A percentile compares a stretch with the other conserved stretches of the same genome.
These are phyloP conservation scores for Globodera ellingtonae DNA, from an alignment of 1,140 invertebrate genomes.

Conservation along the genomic window DNA sequence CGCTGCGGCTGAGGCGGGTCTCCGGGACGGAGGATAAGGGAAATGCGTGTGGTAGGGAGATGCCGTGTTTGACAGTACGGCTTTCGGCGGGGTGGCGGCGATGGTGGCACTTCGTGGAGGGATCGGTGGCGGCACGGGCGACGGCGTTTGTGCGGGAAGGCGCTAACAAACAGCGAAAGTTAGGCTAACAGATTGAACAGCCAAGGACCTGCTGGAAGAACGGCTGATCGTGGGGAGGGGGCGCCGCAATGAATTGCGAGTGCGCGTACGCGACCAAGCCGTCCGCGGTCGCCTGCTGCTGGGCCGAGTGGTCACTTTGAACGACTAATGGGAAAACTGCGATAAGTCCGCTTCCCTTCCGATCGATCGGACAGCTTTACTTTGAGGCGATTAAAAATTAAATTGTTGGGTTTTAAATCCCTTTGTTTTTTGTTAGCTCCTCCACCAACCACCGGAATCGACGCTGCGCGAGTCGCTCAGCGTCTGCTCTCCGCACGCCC, in stretches of 20 bases:
- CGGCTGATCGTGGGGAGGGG: neutral
- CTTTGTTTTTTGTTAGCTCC: neutral
- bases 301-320: constrained; percentile 64
- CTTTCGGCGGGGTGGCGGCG: neutral
- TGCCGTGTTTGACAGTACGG: constrained; percentile 5
- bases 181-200: neutral
- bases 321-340: constrained; percentile 51
- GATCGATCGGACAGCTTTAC: too few species aligned
- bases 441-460: constrained; percentile 59
- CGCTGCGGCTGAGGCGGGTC: neutral
- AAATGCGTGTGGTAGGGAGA: neutral
- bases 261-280: constrained; percentile 22
- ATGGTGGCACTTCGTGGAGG: constrained; percentile 49
- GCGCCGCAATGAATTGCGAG: neutral
- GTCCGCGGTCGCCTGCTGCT: constrained; percentile 36
- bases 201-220: neutral
- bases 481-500: constrained; percentile 41
- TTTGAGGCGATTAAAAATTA: too few species aligned
- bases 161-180: neutral
- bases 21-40: constrained; percentile 14
- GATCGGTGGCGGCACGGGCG: constrained; percentile 56
- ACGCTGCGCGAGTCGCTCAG: constrained; percentile 45
- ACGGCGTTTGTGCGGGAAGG: constrained; percentile 9
- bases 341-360: neutral
- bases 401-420: too few species aligned